phyloP scores from a whole-genome alignment of 2,113 vertebrate genomes.

The Oreotrochilus melanogaster region DNA sequence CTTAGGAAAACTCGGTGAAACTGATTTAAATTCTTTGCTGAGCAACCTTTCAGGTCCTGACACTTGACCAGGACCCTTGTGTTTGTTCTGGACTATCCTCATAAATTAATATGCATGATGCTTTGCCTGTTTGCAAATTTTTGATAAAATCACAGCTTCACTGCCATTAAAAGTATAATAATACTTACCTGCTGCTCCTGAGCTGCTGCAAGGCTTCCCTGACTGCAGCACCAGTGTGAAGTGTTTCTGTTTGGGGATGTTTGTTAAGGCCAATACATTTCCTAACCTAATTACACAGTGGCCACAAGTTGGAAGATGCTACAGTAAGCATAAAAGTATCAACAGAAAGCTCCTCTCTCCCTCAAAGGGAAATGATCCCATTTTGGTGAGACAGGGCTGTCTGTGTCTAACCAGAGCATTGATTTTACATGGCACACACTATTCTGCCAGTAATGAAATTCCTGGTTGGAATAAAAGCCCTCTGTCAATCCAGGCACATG shows the following conservation, averaged over 20 bases:
- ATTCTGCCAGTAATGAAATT: background rate
- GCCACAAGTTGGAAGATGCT: background rate
- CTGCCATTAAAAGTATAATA: background rate
- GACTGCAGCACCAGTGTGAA: background rate
- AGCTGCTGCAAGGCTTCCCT: background rate
- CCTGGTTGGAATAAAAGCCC: background rate
- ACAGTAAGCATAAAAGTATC: background rate
- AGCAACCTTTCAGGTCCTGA: background rate
- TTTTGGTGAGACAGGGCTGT: background rate
- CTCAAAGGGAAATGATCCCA: background rate
- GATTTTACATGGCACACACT: background rate
- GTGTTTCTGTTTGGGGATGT: background rate
- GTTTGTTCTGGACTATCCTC: background rate
- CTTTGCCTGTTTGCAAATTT: background rate
- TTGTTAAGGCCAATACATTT: background rate
- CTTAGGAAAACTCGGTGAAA: background rate
- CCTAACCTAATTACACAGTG: background rate
- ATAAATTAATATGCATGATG: background rate
- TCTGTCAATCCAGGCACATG: background rate
- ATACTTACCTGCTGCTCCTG: background rate
- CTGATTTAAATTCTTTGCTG: background rate
- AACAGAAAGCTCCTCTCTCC: background rate
- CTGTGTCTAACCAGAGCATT: background rate
- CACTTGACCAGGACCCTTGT: background rate
- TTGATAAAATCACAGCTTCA: background rate